A percentile compares a stretch with the other conserved stretches of the same genome.
phyloP scores from a whole-genome alignment of 2,113 vertebrate species.

The Lucifuga dentata region DNA sequence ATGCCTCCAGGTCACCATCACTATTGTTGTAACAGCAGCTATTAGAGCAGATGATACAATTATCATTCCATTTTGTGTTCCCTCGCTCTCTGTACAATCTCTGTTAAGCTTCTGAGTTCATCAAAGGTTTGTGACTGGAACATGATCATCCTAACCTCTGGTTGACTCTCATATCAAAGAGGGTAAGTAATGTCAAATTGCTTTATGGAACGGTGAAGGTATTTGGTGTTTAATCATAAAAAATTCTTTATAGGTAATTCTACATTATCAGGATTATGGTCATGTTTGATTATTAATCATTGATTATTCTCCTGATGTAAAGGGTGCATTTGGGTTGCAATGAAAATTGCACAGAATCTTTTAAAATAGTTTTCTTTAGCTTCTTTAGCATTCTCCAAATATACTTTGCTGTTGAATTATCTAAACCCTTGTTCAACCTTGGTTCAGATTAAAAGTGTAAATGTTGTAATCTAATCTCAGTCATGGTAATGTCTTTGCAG shows the following conservation, averaged over 20 bases:
- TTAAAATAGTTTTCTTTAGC: not conserved
- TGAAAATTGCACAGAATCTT: not conserved
- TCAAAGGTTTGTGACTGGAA: constrained; percentile 62
- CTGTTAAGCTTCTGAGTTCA: constrained; percentile 61
- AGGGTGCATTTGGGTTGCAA: not conserved
- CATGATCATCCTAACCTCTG: constrained; percentile 65
- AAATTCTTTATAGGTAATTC: not conserved
- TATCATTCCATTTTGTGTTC: constrained; percentile 66
- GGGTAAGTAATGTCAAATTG: constrained; percentile 13
- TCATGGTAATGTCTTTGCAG: constrained; percentile 9
- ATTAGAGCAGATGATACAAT: constrained; percentile 77
- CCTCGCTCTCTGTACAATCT: constrained; percentile 35
- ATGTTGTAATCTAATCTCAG: constrained; percentile 44
- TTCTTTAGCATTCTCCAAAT: not conserved
- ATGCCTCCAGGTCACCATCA: constrained; percentile 65
- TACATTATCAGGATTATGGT: not conserved
- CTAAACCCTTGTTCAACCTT: constrained; percentile 41
- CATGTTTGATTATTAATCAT: not conserved
- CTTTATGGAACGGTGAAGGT: not conserved
- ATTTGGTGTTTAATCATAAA: constrained; percentile 3
- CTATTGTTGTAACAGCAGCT: constrained; percentile 74
- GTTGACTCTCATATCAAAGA: constrained; percentile 61
- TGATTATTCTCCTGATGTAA: too few relatives aligned
- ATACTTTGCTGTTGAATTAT: not conserved
- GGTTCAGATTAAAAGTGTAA: constrained; percentile 6